Percentiles rank a stretch among this genome's conserved stretches.
Evolutionary conservation across 2,797 vertebrate genomes (phyloP).

Genomic region (Petrocephalus sullivani): DNA sequence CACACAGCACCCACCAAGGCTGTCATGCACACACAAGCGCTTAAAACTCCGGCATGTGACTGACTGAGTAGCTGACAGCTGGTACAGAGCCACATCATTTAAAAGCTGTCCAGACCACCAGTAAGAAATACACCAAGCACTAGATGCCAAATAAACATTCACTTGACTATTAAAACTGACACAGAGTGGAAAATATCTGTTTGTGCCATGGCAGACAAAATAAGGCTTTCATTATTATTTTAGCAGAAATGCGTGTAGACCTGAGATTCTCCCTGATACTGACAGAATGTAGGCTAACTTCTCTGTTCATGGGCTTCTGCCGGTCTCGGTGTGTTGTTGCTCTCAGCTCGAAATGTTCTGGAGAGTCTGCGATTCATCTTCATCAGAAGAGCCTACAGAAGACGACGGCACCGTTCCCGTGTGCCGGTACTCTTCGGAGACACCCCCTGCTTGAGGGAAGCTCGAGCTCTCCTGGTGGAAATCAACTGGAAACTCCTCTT

Average conservation of each 20-base stretch:
- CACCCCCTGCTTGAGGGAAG: neutral
- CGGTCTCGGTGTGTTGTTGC: neutral
- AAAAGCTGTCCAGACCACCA: neutral
- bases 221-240: neutral
- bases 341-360: neutral
- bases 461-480: neutral
- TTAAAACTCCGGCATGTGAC: neutral
- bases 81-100: neutral
- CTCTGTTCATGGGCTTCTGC: neutral
- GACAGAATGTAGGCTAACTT: neutral
- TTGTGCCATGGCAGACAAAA: neutral
- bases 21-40: neutral
- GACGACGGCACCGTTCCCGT: neutral
- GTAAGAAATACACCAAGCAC: neutral
- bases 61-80: neutral
- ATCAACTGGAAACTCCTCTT: conserved; percentile 19
- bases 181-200: conserved; percentile 7
- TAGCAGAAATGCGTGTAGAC: neutral
- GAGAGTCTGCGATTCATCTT: neutral
- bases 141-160: conserved; percentile 3
- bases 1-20: neutral
- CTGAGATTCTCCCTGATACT: neutral
- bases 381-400: neutral
- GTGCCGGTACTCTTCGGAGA: neutral
- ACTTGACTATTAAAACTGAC: neutral